Conservation (phyloP, 2,797 vertebrate genomes). For the Phylloscopus collybita region DNA sequence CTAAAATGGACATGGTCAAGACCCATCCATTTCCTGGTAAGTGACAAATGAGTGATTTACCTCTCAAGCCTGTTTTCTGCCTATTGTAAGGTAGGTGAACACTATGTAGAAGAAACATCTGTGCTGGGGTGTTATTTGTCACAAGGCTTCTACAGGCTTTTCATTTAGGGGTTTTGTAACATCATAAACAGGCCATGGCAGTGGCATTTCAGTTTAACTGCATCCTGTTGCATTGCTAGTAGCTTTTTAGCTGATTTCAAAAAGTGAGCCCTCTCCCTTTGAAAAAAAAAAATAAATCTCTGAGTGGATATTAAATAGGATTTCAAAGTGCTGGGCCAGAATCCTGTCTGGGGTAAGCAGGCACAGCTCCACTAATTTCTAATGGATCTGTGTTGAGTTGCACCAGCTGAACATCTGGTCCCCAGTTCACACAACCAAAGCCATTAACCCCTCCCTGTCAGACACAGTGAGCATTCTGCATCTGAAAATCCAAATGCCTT, state of each 20-base stretch:
- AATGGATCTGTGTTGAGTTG: not conserved
- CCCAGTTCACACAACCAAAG: not conserved
- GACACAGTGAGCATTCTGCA: not conserved
- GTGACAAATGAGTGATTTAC: not conserved
- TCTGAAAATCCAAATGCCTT: not conserved
- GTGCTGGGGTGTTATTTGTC: not conserved
- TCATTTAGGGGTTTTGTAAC: not conserved
- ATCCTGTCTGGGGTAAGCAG: not conserved
- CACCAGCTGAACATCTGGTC: conserved; percentile 15
- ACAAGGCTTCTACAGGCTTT: not conserved
- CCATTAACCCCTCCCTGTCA: not conserved
- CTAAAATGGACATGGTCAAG: not conserved
- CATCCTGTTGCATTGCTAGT: not conserved
- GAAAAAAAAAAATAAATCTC: not conserved
- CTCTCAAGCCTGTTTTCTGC: not conserved
- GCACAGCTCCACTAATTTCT: not conserved
- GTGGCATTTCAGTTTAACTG: not conserved
- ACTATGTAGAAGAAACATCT: not conserved
- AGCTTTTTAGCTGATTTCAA: not conserved
- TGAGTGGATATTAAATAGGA: not conserved
- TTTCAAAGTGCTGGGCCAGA: not conserved
- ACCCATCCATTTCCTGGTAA: not conserved
- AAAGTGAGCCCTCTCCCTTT: not conserved
- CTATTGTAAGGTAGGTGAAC: rapidly evolving
- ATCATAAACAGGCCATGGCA: not conserved